A percentile compares a stretch with the other conserved stretches of the same genome.
Conservation (phyloP, 2,113 vertebrate species). For the Psilopogon haemacephalus region DNA sequence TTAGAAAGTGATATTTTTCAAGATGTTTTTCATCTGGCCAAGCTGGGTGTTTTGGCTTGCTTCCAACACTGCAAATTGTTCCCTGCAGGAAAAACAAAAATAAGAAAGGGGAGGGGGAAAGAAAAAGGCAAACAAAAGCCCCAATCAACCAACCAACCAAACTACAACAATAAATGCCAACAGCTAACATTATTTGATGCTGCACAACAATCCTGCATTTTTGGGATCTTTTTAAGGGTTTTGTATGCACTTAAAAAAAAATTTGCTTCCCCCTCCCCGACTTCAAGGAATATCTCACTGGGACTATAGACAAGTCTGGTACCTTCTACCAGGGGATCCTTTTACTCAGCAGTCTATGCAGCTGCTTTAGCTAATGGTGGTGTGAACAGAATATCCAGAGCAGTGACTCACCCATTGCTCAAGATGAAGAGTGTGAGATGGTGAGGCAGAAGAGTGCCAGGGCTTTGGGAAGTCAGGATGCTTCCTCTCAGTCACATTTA, state of each 20-base stretch:
- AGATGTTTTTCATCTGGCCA: neutral
- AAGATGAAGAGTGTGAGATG: neutral
- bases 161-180: neutral
- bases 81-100: neutral
- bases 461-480: neutral
- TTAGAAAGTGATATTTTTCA: neutral
- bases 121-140: too few relatives aligned
- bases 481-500: neutral
- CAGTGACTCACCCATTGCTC: neutral
- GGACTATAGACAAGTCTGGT: neutral
- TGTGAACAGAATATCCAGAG: neutral
- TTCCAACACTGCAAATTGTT: neutral
- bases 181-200: neutral
- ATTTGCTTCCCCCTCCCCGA: neutral
- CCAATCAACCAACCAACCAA: too few relatives aligned
- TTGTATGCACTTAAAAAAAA: neutral
- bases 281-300: neutral
- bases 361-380: neutral
- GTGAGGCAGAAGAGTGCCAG: neutral
- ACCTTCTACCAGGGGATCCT: neutral
- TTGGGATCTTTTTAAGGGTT: neutral
- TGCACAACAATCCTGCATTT: neutral
- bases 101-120: neutral
- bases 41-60: neutral
- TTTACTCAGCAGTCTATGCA: neutral